Percentiles rank a stretch among this genome's conserved stretches.
phyloP scores from a whole-genome alignment of 2,888 invertebrate species.

The Neria commutata region DNA sequence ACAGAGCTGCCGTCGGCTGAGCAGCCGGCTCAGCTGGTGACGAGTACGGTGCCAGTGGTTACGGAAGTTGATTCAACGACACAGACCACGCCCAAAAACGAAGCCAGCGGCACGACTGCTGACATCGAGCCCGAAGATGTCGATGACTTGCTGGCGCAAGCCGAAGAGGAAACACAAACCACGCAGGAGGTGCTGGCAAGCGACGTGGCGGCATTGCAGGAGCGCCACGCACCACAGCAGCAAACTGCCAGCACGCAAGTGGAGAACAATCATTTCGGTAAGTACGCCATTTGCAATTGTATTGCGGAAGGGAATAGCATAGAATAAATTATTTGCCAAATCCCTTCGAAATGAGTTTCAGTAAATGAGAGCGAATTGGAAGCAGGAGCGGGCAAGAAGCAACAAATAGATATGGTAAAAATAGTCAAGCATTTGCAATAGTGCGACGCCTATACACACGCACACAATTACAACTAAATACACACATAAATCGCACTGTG shows the following conservation, averaged over 20 bases:
- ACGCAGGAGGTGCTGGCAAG: constrained; percentile 21
- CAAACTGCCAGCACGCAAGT: constrained; percentile 83
- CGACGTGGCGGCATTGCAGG: constrained; percentile 34
- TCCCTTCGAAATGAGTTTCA: too few relatives aligned
- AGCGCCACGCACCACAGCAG: constrained; percentile 64
- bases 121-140: not conserved
- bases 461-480: not conserved
- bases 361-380: too few relatives aligned
- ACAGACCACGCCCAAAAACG: constrained; percentile 53
- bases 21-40: not conserved
- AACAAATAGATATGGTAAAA: too few relatives aligned
- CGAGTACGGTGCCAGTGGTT: constrained; percentile 21
- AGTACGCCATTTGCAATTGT: constrained; percentile 47
- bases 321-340: too few relatives aligned
- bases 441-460: constrained; percentile 1
- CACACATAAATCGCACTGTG: not conserved
- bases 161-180: constrained; percentile 18
- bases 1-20: not conserved
- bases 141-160: constrained; percentile 31
- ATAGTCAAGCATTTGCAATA: too few relatives aligned
- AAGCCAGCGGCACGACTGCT: constrained; percentile 22
- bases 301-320: too few relatives aligned
- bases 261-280: constrained; percentile 85
- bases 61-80: constrained; percentile 53
- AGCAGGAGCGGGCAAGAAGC: too few relatives aligned